Evolutionary conservation across 2,113 vertebrate genomes (phyloP), one percentile per base, ranked within the genome.

Genomic region (Seriola dumerili): DNA sequence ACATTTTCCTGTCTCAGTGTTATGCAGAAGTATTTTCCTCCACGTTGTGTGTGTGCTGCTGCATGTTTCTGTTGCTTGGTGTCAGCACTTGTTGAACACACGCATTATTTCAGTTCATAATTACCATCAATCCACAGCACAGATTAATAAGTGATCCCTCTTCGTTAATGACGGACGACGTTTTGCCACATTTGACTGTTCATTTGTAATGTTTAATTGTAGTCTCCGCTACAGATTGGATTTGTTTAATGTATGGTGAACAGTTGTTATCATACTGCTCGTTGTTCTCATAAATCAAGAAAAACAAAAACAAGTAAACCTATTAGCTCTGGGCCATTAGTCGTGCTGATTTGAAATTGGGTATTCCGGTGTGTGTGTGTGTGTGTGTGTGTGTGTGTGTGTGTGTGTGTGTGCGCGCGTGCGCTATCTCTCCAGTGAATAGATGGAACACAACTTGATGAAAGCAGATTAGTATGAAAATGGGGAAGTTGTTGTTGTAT

Each of bases 401-500:
- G 55, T 66, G 50, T 73, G 55, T 46, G 73, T 70, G 38, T 48
- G 5, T 58, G 59, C 62, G 17, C 81, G 32, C 66, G 50, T 54
- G 64, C 68, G 25, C 48, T 69, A 40, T 78, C 54, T 76, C 65
- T 64, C 55, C 14, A 12, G 42, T 78, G 42, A 68, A 67, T 32
- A 40, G 54, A 74, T 50, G 58, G 57, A 85, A 65, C 76, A 78
- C 72, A 76, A 85, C 54, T 62, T 23, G 58, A 87, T 88, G 76
- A 86, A 86, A 88, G 84, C 58, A 84, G 58, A 88, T 92, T 75
- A 70, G 44, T 85, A 72, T 90, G 80, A 85, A 87, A 90, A 88
- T 80, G 62, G 46, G 71, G 19, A 65, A 34, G 62, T 80, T 80
- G 63, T 34, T 34, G 80, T 48, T 67, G 40, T 73, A 25, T 50